These are phyloP conservation scores for Rutilus rutilus DNA, from an alignment of 2,113 vertebrate genomes.

Conservation along the genomic window DNA sequence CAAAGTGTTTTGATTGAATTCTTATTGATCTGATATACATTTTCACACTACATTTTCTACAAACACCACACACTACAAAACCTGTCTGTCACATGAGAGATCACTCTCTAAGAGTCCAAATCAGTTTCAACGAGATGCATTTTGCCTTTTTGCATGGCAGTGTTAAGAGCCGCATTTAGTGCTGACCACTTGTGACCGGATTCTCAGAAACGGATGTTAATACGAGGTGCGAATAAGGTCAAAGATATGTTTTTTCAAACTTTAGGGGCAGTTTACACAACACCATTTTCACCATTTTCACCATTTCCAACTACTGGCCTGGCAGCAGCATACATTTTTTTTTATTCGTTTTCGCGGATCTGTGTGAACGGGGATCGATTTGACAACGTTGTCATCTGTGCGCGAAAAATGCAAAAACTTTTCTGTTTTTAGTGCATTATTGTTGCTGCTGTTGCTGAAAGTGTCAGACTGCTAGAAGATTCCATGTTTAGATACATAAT, in stretches of 20 bases:
- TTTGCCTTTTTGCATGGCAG: background rate
- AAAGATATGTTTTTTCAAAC: background rate
- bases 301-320: no score
- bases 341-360: no score
- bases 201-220: background rate
- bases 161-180: background rate
- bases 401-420: no score
- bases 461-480: background rate
- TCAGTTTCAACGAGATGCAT: background rate
- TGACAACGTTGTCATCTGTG: no score
- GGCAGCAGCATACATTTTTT: no score
- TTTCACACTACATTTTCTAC: background rate
- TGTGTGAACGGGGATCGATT: no score
- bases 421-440: no score
- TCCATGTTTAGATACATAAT: background rate
- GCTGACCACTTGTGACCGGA: background rate
- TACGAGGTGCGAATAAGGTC: background rate
- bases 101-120: background rate
- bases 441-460: background rate
- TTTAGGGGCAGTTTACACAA: background rate
- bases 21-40: background rate
- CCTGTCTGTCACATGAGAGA: background rate
- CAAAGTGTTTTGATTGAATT: background rate
- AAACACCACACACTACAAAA: background rate
- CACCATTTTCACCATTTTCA: no score